Percentiles rank a stretch among this genome's conserved stretches.
These are phyloP conservation scores for Dicranocentrus wangi DNA, from an alignment of 2,888 invertebrate genomes.

Conservation along the genomic window DNA sequence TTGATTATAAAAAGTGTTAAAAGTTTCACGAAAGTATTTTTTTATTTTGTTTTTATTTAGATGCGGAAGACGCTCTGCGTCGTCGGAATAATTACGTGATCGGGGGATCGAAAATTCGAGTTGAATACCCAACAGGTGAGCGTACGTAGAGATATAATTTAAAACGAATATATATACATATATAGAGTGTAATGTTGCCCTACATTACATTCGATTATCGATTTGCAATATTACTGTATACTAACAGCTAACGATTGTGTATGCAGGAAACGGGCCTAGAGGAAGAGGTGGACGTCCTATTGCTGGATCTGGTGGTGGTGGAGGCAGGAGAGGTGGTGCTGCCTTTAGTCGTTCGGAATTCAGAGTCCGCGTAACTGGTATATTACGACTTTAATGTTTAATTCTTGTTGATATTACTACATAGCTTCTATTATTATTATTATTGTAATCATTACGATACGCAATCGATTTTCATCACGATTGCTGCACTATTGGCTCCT, in stretches of 20 bases:
- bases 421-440: neutral
- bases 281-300: slow-evolving; percentile 51
- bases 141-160: neutral
- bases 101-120: slow-evolving; percentile 61
- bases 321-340: slow-evolving; percentile 44
- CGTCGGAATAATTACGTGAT: slow-evolving; percentile 63
- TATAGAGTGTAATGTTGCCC: no score
- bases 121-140: slow-evolving; percentile 64
- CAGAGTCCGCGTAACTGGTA: slow-evolving; percentile 59
- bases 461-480: slow-evolving; percentile 1
- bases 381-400: slow-evolving; percentile 15
- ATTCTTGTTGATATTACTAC: slow-evolving; percentile 1
- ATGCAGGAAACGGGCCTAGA: slow-evolving; percentile 53
- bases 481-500: slow-evolving; percentile 13
- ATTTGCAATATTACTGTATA: neutral
- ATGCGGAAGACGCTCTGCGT: slow-evolving; percentile 65
- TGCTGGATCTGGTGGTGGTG: slow-evolving; percentile 31
- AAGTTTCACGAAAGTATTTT: neutral
- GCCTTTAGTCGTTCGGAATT: slow-evolving; percentile 55
- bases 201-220: neutral
- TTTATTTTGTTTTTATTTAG: slow-evolving; percentile 15
- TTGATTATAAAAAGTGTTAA: neutral
- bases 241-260: neutral
- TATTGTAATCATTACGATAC: neutral
- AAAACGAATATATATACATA: no score